phyloP scores from a whole-genome alignment of 2,113 vertebrate species.

The Phoenicopterus ruber region DNA sequence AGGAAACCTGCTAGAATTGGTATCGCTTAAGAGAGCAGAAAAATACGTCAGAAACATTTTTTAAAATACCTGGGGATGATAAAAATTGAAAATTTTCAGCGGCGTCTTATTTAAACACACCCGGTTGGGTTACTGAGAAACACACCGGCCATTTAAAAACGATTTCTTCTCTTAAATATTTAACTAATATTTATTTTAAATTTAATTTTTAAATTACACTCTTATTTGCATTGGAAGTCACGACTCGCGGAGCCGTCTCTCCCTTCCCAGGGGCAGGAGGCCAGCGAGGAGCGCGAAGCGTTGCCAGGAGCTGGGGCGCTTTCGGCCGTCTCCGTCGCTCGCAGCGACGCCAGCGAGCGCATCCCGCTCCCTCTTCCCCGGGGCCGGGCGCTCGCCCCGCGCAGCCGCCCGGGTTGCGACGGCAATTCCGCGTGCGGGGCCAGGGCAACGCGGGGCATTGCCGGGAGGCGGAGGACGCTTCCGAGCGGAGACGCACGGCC shows the following conservation, averaged over 20 bases:
- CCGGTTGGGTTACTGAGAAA: not conserved
- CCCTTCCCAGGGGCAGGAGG: not conserved
- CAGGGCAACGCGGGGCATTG: not conserved
- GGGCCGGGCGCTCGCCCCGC: too few relatives aligned
- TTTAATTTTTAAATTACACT: constrained; percentile 50
- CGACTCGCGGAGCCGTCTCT: not conserved
- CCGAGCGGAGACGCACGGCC: not conserved
- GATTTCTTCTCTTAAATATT: constrained; percentile 63
- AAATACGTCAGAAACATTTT: not conserved
- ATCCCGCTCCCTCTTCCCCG: not conserved
- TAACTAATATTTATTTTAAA: constrained; percentile 64
- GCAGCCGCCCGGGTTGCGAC: not conserved
- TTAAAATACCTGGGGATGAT: not conserved
- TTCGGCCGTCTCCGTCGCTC: not conserved
- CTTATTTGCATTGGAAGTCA: constrained; percentile 32
- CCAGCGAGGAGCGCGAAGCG: not conserved
- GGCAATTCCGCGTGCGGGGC: not conserved
- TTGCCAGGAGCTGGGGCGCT: not conserved
- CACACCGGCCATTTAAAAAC: not conserved
- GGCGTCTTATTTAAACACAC: constrained; percentile 11
- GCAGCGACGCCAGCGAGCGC: accelerated
- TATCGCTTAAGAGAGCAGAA: not conserved
- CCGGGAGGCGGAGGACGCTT: not conserved
- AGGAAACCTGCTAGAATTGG: not conserved
- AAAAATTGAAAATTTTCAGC: not conserved